A percentile compares a stretch with the other conserved stretches of the same genome.
Evolutionary conservation across 2,888 invertebrate species (phyloP).

Genomic region (Tipula helvola): DNA sequence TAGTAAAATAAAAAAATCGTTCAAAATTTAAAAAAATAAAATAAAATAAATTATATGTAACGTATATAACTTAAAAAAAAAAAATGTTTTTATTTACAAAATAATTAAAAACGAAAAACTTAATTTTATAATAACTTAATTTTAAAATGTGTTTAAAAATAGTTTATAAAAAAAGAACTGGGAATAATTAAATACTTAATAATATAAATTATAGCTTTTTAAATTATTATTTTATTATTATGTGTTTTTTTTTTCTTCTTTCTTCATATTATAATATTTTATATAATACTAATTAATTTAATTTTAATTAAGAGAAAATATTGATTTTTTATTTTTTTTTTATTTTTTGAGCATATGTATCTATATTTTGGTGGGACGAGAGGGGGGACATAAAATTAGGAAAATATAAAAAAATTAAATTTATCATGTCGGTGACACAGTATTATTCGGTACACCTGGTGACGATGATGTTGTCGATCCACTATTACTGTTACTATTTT

Average conservation of each 20-base stretch:
- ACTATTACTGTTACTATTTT: slow-evolving; percentile 27
- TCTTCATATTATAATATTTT: background rate
- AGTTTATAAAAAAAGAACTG: background rate
- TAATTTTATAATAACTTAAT: background rate
- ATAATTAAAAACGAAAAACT: background rate
- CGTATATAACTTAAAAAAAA: background rate
- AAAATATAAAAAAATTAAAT: background rate
- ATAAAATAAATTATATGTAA: background rate
- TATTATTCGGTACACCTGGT: background rate
- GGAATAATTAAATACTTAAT: background rate
- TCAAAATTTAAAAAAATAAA: background rate
- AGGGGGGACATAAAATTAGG: background rate
- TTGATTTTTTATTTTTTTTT: background rate
- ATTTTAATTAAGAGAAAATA: background rate
- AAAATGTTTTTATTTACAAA: background rate
- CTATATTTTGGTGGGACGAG: background rate
- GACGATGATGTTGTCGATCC: slow-evolving; percentile 29
- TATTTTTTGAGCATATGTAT: background rate
- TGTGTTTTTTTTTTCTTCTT: background rate
- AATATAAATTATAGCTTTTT: background rate
- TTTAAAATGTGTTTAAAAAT: background rate
- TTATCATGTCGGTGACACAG: slow-evolving; percentile 5
- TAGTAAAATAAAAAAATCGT: background rate
- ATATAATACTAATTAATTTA: background rate
- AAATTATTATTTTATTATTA: background rate